These are phyloP conservation scores for Reticulitermes speratus DNA, from an alignment of 1,140 invertebrate genomes.

Conservation along the genomic window DNA sequence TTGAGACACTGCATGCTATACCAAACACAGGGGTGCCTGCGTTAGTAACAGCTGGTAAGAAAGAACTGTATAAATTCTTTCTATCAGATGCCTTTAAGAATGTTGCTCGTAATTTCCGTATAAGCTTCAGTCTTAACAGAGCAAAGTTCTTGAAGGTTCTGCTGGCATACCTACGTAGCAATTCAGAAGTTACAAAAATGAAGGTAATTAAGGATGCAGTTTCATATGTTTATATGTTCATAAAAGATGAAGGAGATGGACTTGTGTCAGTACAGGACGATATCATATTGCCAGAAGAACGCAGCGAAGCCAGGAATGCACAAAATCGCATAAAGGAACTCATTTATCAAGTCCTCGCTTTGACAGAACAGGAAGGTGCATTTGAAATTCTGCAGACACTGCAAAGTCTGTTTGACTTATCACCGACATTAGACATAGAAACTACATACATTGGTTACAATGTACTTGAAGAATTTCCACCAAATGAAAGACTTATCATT, in stretches of 20 bases:
- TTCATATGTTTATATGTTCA: not conserved
- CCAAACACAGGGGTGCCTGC: not conserved
- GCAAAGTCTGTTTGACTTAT: not conserved
- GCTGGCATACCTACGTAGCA: not conserved
- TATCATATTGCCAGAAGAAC: not conserved
- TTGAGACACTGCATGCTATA: not conserved
- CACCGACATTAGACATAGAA: not conserved
- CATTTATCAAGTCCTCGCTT: constrained; percentile 9
- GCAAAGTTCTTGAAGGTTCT: constrained; percentile 21
- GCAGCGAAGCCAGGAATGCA: not conserved
- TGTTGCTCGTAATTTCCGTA: not conserved
- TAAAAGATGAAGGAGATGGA: not conserved
- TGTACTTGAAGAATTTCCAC: constrained; percentile 22
- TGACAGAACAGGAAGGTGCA: constrained; percentile 21
- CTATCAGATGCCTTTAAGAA: not conserved
- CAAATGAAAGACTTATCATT: constrained; percentile 16
- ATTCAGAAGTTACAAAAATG: not conserved
- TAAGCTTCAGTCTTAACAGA: not conserved
- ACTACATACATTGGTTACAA: constrained; percentile 6
- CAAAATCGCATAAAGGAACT: constrained; percentile 20
- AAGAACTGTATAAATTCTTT: constrained; percentile 16
- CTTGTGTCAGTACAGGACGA: not conserved
- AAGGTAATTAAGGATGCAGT: not conserved
- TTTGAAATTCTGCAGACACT: constrained; percentile 4
- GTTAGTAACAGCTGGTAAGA: not conserved